Evolutionary conservation across 1,140 invertebrate species (phyloP).

Genomic region (Mycetomoellerius zeteki): DNA sequence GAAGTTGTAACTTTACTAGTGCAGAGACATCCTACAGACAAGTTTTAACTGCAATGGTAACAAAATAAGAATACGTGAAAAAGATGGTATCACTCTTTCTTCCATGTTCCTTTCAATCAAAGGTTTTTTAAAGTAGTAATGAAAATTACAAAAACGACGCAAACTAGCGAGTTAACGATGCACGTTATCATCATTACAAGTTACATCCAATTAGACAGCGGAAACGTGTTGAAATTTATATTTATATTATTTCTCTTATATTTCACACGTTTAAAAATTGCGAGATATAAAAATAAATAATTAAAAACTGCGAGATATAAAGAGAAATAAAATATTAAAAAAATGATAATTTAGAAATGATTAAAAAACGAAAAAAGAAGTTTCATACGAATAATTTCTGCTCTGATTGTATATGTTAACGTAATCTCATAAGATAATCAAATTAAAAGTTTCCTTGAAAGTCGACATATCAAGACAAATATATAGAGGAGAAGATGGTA

Average conservation of each 20-base stretch:
- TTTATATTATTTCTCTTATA: not conserved
- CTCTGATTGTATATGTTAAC: not conserved
- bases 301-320: not conserved
- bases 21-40: not conserved
- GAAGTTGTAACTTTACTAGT: not conserved
- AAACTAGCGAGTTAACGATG: not conserved
- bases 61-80: not conserved
- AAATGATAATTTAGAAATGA: not conserved
- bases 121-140: not conserved
- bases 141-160: not conserved
- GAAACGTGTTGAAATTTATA: not conserved
- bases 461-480: not conserved
- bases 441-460: not conserved
- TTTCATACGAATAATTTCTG: not conserved
- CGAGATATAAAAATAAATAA: not conserved
- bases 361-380: not conserved
- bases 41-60: not conserved
- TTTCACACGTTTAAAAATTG: not conserved
- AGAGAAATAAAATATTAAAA: not conserved
- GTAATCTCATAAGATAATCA: not conserved
- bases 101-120: not conserved
- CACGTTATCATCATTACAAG: not conserved
- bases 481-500: no score
- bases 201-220: not conserved
- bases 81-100: constrained; percentile 5